phyloP scores from a whole-genome alignment of 1,140 invertebrate species.

The Bombus confusus region DNA sequence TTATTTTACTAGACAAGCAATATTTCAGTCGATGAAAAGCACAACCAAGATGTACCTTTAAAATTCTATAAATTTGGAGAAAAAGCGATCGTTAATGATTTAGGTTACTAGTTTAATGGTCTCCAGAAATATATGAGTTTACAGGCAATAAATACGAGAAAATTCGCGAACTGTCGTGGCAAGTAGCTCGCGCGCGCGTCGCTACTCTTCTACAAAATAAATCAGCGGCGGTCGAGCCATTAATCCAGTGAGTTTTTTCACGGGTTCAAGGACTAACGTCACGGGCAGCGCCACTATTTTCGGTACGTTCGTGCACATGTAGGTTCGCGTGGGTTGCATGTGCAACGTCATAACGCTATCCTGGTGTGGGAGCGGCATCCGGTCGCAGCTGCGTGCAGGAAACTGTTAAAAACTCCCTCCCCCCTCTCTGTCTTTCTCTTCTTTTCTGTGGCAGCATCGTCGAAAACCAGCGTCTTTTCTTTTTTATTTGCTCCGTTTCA shows the following conservation, averaged over 20 bases:
- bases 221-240: constrained; percentile 47
- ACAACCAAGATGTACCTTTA: too few species aligned
- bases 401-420: constrained; percentile 67
- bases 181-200: background rate
- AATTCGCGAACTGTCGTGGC: constrained; percentile 16
- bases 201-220: constrained; percentile 31
- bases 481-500: background rate
- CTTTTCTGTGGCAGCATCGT: background rate
- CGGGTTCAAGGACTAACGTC: constrained; percentile 66
- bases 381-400: constrained; percentile 69
- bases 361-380: constrained; percentile 68
- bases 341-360: constrained; percentile 60
- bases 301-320: constrained; percentile 58
- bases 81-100: background rate
- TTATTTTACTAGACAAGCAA: background rate
- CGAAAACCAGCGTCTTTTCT: constrained; percentile 9
- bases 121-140: background rate
- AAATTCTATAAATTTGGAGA: background rate
- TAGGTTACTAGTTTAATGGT: background rate
- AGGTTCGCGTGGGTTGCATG: constrained; percentile 62
- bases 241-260: constrained; percentile 64
- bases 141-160: constrained; percentile 8
- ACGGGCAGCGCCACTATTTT: constrained; percentile 63
- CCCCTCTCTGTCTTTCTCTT: background rate
- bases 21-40: background rate